These are phyloP conservation scores for Cyanistes caeruleus DNA, from an alignment of 2,113 vertebrate species.

Conservation along the genomic window DNA sequence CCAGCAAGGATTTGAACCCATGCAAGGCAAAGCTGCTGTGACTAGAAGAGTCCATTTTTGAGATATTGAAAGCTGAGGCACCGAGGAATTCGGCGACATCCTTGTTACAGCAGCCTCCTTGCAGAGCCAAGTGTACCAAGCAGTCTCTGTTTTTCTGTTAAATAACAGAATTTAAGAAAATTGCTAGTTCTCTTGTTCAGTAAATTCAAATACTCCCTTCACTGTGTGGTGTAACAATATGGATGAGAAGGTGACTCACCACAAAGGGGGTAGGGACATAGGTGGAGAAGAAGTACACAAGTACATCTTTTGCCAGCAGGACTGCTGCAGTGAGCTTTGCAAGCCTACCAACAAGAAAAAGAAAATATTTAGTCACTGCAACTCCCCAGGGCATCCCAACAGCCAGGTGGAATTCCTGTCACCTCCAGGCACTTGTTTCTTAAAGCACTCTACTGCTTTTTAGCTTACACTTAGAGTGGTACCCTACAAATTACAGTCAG, in stretches of 20 bases:
- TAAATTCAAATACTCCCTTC: background rate
- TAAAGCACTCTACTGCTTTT: background rate
- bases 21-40: background rate
- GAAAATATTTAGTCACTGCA: background rate
- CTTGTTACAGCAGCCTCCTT: background rate
- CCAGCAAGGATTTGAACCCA: background rate
- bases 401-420: background rate
- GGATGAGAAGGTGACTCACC: constrained; percentile 77
- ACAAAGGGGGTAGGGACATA: constrained; percentile 95
- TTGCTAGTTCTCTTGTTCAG: background rate
- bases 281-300: constrained; percentile 89
- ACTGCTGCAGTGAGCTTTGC: constrained; percentile 89
- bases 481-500: too few species aligned
- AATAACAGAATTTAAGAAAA: background rate
- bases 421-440: background rate
- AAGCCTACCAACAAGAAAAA: constrained; percentile 73
- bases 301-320: constrained; percentile 85
- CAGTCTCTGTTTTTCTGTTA: background rate
- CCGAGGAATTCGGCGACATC: background rate
- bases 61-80: background rate
- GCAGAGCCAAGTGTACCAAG: background rate
- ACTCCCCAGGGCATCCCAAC: background rate
- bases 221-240: background rate
- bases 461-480: accelerated
- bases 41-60: background rate